Evolutionary conservation across 2,113 vertebrate genomes (phyloP).

Genomic region (Neolamprologus brichardi): DNA sequence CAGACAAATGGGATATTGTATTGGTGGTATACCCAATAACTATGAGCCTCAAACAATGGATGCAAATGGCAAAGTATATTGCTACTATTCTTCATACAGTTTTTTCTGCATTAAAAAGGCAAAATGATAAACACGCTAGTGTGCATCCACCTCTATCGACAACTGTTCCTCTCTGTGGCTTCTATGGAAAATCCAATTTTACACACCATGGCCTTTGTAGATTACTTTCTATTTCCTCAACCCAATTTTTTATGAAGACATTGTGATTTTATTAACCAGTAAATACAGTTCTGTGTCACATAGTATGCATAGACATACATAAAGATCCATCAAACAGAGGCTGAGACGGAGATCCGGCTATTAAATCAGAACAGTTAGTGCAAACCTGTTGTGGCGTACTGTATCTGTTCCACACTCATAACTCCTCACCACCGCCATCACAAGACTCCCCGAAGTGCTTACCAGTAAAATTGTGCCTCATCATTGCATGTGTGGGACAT

Average conservation of each 20-base stretch:
- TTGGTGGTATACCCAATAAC: conserved; percentile 1
- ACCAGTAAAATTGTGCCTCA: not conserved
- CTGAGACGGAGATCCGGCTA: conserved; percentile 19
- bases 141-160: conserved; percentile 65
- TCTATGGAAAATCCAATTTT: conserved; percentile 76
- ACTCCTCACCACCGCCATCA: not conserved
- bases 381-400: conserved; percentile 10
- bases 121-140: conserved; percentile 56
- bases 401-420: not conserved
- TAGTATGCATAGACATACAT: conserved; percentile 50
- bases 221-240: conserved; percentile 66
- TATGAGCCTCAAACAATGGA: conserved; percentile 31
- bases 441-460: not conserved
- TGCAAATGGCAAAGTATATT: conserved; percentile 36
- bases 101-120: conserved; percentile 44
- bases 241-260: conserved; percentile 70
- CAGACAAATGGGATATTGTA: conserved; percentile 9
- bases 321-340: conserved; percentile 51
- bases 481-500: not conserved
- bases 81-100: conserved; percentile 50
- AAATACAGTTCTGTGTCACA: conserved; percentile 67
- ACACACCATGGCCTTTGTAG: conserved; percentile 70
- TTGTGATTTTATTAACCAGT: conserved; percentile 73
- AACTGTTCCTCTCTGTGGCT: conserved; percentile 68
- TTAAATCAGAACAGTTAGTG: conserved; percentile 51